Evolutionary conservation across 2,113 vertebrate species (phyloP), one percentile per base, ranked within the genome.

Genomic region (Echinops telfairi): DNA sequence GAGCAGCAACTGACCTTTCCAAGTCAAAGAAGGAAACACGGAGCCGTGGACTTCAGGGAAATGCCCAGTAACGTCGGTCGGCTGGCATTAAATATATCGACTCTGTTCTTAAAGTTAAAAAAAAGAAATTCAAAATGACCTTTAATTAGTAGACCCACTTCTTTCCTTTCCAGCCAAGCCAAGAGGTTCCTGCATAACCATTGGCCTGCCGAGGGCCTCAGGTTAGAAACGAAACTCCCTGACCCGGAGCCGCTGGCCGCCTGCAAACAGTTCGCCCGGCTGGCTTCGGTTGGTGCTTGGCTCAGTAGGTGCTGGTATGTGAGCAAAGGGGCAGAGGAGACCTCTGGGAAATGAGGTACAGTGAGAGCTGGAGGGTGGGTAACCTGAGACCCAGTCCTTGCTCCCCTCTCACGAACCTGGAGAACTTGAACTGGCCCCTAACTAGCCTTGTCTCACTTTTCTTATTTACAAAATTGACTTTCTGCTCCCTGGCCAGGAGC

Each of bases 71-170:
- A 73, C 88, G 79, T 83, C 58, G 95, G 96, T 88, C 68, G 89
- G 93, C 77, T 31, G 2, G 47, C 96, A 95, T 96, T 92, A 96
- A 94, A 95, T 83, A 88, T 36, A 83, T 53, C 86, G n/a, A 83
- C 93, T 95, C 91, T 95, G 93, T 92, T 96, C 95, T 96, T 97
- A 97, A 94, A 91, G 82, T 91, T 92, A 90, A 94, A 97, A 92
- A 93, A 84, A 86, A 92, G 82, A 62, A 85, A 68, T 36, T 27
- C 75, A 4, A 88, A 96, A 94, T 92, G 94, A 90, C 95, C 90
- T 95, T 96, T 96, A 97, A 97, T 97, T 96, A 95, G 94, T 58
- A 89, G 94, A 89, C 43, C 58, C 6, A 29, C 84, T 94, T 84
- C 70, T 94, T 89, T 70, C 66, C 93, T 94, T 92, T 88, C 90